Conservation (phyloP, 2,113 vertebrate species). For the Opisthocomus hoazin region DNA sequence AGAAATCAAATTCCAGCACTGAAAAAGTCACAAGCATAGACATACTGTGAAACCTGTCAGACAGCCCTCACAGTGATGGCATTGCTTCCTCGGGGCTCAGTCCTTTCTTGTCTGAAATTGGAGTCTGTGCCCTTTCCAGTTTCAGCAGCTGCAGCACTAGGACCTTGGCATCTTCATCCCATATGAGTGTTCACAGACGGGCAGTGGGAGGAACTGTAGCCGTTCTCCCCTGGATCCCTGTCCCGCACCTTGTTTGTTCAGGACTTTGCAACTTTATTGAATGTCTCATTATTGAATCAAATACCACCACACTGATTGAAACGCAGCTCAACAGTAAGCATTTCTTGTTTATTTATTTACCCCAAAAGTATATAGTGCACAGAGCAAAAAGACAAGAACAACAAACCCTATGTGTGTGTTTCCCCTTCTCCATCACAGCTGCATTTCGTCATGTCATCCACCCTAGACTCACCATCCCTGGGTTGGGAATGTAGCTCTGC, state of each 20-base stretch:
- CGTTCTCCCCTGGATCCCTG: not conserved
- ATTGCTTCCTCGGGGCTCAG: not conserved
- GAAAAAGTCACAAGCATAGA: not conserved
- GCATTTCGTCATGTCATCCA: not conserved
- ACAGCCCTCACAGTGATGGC: not conserved
- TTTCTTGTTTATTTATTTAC: not conserved
- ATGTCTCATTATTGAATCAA: not conserved
- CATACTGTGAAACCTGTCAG: not conserved
- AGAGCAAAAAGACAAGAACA: not conserved
- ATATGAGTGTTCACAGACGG: rapidly evolving
- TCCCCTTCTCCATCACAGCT: not conserved
- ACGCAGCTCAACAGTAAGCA: not conserved
- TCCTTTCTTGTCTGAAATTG: not conserved
- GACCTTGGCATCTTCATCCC: not conserved
- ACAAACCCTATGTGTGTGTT: not conserved
- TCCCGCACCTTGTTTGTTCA: not conserved
- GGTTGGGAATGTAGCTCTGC: not conserved
- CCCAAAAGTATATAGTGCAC: not conserved
- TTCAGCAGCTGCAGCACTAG: not conserved
- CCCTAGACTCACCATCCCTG: not conserved
- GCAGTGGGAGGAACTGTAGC: not conserved
- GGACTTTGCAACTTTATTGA: not conserved
- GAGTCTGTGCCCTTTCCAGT: not conserved
- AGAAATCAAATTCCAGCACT: conserved; percentile 6
- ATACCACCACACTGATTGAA: not conserved